Evolutionary conservation across 1,140 invertebrate genomes (phyloP).

Genomic region (Tetramorium alpestre): DNA sequence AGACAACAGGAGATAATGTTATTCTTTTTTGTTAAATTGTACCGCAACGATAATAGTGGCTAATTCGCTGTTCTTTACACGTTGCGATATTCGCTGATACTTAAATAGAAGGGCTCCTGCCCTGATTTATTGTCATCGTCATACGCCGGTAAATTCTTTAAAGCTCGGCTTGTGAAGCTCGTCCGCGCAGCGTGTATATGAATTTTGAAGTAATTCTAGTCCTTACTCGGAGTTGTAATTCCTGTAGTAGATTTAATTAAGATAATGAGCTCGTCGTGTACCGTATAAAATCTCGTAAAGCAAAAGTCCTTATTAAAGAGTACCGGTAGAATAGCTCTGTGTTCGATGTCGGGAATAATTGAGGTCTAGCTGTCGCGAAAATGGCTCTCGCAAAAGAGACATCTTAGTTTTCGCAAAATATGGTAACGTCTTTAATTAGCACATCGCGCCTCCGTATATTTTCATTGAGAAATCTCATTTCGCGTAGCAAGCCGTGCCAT

Average conservation of each 20-base stretch:
- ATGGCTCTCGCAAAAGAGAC: constrained; percentile 43
- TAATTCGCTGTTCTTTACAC: background rate
- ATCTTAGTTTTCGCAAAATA: constrained; percentile 57
- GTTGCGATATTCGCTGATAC: background rate
- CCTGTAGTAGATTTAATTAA: constrained; percentile 63
- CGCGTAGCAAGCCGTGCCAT: no score
- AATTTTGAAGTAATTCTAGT: constrained; percentile 61
- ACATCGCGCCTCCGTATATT: constrained; percentile 17
- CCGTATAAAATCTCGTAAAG: constrained; percentile 63
- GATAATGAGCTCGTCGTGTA: constrained; percentile 61
- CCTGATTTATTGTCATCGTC: constrained; percentile 14
- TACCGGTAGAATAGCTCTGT: constrained; percentile 50
- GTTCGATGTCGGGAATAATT: constrained; percentile 60
- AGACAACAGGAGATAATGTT: background rate
- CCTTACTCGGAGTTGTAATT: constrained; percentile 52
- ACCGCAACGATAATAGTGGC: background rate
- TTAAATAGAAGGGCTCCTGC: background rate
- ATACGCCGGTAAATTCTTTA: constrained; percentile 17
- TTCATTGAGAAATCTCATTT: background rate
- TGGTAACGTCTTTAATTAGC: constrained; percentile 42
- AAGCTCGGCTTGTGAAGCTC: background rate
- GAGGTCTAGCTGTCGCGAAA: constrained; percentile 58
- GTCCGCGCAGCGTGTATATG: constrained; percentile 29
- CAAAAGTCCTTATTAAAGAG: constrained; percentile 63
- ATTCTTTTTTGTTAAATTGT: background rate